Base-by-base conservation (phyloP, 1,140 invertebrate genomes). In the Pseudomyrmex gracilis region DNA sequence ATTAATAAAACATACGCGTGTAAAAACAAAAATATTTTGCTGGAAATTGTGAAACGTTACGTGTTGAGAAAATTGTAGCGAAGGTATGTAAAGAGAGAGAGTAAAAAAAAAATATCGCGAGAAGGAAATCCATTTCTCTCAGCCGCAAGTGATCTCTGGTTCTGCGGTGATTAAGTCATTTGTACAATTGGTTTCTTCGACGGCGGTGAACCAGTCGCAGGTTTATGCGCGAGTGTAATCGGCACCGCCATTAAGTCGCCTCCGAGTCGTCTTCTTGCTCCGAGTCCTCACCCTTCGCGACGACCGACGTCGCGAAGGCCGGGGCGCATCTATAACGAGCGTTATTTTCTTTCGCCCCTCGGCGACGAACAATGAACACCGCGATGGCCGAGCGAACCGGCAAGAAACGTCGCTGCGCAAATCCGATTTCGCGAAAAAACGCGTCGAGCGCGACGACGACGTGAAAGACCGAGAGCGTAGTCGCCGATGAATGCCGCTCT, bases 281-380 rank as follows among this genome's bases (percentile, higher is more conserved):
- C 51, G 4, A 8, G 24, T 51, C n/a, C 60, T 71, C 64, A 15
- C 4, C 53, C 45, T 60, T 57, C 53, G 64, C 24, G 47, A 63
- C 80, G 73, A 5, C 5, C 53, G 53, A 57, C 67, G 3, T 24
- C 47, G 9, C 45, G 78, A 71, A 63, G 70, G 60, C 78, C 78
- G 67, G 58, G 70, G 70, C 78, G 68, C 78, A 80, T 80, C 78
- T 82, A 74, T 82, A 82, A 82, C 78, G 78, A 82, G 78, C 78
- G 24, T 73, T 34, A 34, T 34, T 73, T 82, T 74, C 58, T 74
- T 82, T 82, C 70, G 57, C 58, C 78, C 57, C 17, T 55, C 66
- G 73, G 20, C 73, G 47, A 51, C 73, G 73, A 71, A 80, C 76
- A 80, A 80, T 80, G 66, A 47, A 60, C 66, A 70, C 12, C 53